Percentiles rank a stretch among this genome's conserved stretches.
phyloP scores from a whole-genome alignment of 1,140 invertebrate species.

The Odontomachus brunneus region DNA sequence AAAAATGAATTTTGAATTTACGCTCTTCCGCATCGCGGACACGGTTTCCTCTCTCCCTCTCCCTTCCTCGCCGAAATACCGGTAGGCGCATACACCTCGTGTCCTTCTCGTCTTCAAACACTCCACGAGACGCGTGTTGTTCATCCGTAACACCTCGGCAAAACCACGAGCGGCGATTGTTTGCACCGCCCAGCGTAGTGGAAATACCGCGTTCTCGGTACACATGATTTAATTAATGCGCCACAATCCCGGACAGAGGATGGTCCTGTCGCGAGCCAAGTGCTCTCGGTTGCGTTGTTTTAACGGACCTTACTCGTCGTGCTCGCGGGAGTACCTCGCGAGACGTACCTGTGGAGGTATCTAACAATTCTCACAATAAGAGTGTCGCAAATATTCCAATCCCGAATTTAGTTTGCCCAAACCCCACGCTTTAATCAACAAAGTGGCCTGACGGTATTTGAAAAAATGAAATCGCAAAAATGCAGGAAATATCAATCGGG shows the following conservation, averaged over 20 bases:
- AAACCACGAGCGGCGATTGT: conserved; percentile 13
- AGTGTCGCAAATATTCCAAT: too few species aligned
- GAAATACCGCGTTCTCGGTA: conserved; percentile 4
- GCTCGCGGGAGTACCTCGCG: neutral
- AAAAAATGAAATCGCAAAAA: too few species aligned
- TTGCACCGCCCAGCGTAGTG: conserved; percentile 24
- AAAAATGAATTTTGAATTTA: neutral
- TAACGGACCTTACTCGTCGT: neutral
- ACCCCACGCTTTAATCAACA: too few species aligned
- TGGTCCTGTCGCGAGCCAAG: neutral
- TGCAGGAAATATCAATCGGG: neutral
- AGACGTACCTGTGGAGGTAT: neutral
- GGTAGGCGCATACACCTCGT: neutral
- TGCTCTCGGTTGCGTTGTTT: neutral
- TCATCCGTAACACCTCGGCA: conserved; percentile 15
- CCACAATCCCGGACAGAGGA: neutral
- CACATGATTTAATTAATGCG: conserved; percentile 42
- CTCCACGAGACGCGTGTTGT: conserved; percentile 5
- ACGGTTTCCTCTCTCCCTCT: neutral
- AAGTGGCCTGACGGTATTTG: too few species aligned
- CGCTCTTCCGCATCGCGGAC: neutral
- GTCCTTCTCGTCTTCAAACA: conserved; percentile 30
- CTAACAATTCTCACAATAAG: neutral
- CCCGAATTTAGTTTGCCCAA: neutral
- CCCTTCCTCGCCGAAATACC: conserved; percentile 32